Evolutionary conservation across 2,888 invertebrate species (phyloP).

Genomic region (Cataglyphis altisquamis): DNA sequence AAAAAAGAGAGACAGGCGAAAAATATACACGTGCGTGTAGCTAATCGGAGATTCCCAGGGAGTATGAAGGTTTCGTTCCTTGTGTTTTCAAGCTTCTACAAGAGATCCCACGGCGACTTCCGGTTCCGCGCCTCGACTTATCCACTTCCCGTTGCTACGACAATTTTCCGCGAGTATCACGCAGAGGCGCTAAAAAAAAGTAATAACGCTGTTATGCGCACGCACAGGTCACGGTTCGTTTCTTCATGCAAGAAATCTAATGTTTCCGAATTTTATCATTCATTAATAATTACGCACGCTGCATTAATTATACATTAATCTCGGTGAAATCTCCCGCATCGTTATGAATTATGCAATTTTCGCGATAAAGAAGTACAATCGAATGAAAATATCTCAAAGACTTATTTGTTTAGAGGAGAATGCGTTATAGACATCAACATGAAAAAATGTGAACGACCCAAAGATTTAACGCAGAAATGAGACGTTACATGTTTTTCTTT

Average conservation of each 20-base stretch:
- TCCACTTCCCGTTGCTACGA: constrained; percentile 63
- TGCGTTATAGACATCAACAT: neutral
- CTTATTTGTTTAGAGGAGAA: constrained; percentile 7
- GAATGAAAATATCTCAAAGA: constrained; percentile 25
- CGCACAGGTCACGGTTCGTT: constrained; percentile 44
- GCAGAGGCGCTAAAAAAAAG: constrained; percentile 31
- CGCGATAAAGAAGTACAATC: constrained; percentile 23
- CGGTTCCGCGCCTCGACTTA: constrained; percentile 68
- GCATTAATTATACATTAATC: constrained; percentile 44
- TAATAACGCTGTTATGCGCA: constrained; percentile 32
- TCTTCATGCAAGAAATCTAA: neutral
- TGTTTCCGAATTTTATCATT: constrained; percentile 12
- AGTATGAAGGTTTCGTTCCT: constrained; percentile 51
- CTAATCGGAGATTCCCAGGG: constrained; percentile 68
- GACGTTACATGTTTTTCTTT: constrained; percentile 49
- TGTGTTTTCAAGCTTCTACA: constrained; percentile 70
- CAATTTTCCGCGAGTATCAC: constrained; percentile 64
- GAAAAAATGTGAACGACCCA: neutral
- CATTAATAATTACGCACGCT: constrained; percentile 31
- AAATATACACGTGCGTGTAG: constrained; percentile 56
- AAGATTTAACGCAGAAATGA: constrained; percentile 28
- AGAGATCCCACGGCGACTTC: constrained; percentile 77
- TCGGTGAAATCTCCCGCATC: constrained; percentile 32
- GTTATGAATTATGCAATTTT: constrained; percentile 49
- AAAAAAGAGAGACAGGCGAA: constrained; percentile 22